A percentile compares a stretch with the other conserved stretches of the same genome.
Evolutionary conservation across 2,113 vertebrate genomes (phyloP).

Genomic region (Neogobius melanostomus): DNA sequence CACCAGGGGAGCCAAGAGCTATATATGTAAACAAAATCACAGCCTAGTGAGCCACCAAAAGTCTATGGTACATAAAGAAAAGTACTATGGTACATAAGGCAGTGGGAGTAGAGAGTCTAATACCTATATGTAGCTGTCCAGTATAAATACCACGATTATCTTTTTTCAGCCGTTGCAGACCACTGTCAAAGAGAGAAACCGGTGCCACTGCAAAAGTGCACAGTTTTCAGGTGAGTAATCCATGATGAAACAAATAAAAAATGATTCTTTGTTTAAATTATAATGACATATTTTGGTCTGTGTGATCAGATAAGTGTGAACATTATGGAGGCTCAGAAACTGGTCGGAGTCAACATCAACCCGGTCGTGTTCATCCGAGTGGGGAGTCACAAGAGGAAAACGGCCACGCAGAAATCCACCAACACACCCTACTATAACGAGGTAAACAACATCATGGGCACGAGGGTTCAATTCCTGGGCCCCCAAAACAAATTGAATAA

Average conservation of each 20-base stretch:
- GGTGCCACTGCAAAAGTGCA: conserved; percentile 71
- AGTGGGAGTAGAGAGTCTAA: too few relatives aligned
- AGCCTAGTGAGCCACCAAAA: too few relatives aligned
- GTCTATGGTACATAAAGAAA: too few relatives aligned
- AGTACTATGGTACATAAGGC: too few relatives aligned
- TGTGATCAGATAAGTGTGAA: conserved; percentile 83
- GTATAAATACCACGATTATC: neutral
- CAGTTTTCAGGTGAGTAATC: conserved; percentile 83
- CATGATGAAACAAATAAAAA: too few relatives aligned
- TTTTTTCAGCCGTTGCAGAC: conserved; percentile 76
- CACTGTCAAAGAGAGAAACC: conserved; percentile 66
- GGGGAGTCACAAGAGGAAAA: conserved; percentile 85
- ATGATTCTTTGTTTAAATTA: neutral
- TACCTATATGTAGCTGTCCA: too few relatives aligned
- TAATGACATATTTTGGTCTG: neutral
- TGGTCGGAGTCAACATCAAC: conserved; percentile 93
- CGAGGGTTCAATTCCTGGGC: too few relatives aligned
- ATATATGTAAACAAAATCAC: too few relatives aligned
- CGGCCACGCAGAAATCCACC: conserved; percentile 81
- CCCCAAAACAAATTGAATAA: too few relatives aligned
- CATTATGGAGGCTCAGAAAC: conserved; percentile 89
- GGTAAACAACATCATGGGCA: conserved; percentile 28
- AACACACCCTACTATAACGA: conserved; percentile 68
- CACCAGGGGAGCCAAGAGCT: too few relatives aligned
- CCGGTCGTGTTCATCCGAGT: conserved; percentile 86